Evolutionary conservation across 2,113 vertebrate genomes (phyloP).

Genomic region (Cheilinus undulatus): DNA sequence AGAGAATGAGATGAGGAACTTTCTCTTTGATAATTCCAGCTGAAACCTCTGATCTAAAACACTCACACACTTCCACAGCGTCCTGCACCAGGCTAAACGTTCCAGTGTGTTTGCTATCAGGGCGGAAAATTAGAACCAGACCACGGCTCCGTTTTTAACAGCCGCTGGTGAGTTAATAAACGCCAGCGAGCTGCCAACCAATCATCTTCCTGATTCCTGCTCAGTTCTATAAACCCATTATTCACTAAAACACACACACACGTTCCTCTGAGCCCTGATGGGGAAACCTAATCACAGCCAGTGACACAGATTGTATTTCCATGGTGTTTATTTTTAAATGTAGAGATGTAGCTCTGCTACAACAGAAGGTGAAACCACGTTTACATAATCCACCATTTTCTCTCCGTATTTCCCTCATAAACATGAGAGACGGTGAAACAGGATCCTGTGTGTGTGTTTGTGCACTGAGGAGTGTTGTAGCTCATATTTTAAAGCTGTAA

Average conservation of each 20-base stretch:
- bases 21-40: too few relatives aligned
- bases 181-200: constrained; percentile 43
- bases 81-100: background rate
- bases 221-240: constrained; percentile 18
- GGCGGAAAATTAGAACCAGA: constrained; percentile 30
- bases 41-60: too few relatives aligned
- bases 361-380: constrained; percentile 5
- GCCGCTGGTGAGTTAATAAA: constrained; percentile 10
- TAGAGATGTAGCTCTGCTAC: too few relatives aligned
- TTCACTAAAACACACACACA: background rate
- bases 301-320: too few relatives aligned
- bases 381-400: constrained; percentile 25
- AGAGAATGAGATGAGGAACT: too few relatives aligned
- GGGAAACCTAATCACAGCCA: too few relatives aligned
- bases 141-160: constrained; percentile 1
- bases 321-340: too few relatives aligned
- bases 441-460: constrained; percentile 19
- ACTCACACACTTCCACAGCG: background rate
- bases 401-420: constrained; percentile 4
- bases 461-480: constrained; percentile 10
- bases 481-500: constrained; percentile 32
- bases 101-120: constrained; percentile 6
- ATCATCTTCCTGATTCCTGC: constrained; percentile 1
- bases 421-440: background rate
- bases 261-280: too few relatives aligned